Base-by-base conservation (phyloP, 2,797 vertebrate species). In the Hafferia zeledoni region DNA sequence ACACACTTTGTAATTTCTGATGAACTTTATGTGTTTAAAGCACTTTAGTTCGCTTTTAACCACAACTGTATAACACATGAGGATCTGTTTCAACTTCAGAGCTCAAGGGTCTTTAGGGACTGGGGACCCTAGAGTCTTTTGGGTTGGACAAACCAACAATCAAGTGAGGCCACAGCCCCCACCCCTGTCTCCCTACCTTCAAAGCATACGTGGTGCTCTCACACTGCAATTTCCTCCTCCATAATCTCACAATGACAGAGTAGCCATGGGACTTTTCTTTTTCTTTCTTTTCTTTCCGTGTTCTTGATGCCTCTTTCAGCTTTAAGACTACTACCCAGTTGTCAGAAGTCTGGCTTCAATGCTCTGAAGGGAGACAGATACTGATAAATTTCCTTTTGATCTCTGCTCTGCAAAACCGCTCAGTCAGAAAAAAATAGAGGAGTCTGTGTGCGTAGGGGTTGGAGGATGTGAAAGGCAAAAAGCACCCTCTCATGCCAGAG, bases 311-410 rank as follows among this genome's bases (percentile, higher is more conserved):
- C 82, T 93, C 94, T 96, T 96, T 96, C 95, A 88, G 79, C 95
- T 96, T 95, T 71, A 95, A 94, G 92, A 90, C 92, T 68, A 84
- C 93, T 89, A 80, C 80, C 52, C 67, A 47, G 95, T 97, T 97
- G 97, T 98, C 97, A 97, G 95, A 96, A 97, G 95, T 95, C 96
- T 97, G 97, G 93, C 95, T 96, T 96, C 88, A 96, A 44, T 76
- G 86, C 81, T 94, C 95, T 97, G 96, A 97, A 96, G 96, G 88
- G 95, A 98, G 98, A 96, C 97, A 98, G 97, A 97, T 96, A 96
- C 97, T 97, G 98, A 98, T 98, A 98, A 97, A 95, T 96, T 96
- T 91, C 83, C 98, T 98, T 98, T 98, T 98, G 98, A 98, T 98
- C 96, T 98, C 69, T 94, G 67, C 90, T 91, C 87, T 96, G 94